Evolutionary conservation across 2,113 vertebrate species (phyloP), one percentile per base, ranked within the genome.

Genomic region (Columbina picui): DNA sequence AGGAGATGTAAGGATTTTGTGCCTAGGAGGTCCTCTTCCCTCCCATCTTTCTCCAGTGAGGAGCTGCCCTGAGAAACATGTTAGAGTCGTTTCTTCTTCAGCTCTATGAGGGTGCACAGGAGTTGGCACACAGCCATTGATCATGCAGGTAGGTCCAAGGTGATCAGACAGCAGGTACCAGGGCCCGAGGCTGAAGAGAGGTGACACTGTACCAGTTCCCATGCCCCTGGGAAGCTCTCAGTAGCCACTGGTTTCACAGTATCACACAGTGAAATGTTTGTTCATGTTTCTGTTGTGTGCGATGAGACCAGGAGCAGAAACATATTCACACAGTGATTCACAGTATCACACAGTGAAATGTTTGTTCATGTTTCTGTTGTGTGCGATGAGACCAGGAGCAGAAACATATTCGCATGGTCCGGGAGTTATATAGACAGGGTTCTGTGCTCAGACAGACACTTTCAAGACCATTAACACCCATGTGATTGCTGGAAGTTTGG

Each of bases 81-180:
- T 64, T 69, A 29, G 86, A 70, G 14, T 8, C 59, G 2, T 32
- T 65, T 69, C 34, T 55, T 25, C 19, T 47, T 45, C 25, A 52
- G 12, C 9, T 27, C 5, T 36, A 0, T 29, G 8, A 13, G 25
- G 22, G 23, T 1, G 1, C 9, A 19, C 14, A 56, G 22, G 32
- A 32, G 68, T 39, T 79, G 32, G 26, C 1, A 1, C n/a, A 12
- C 9, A 29, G 13, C 4, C 0, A 2, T 8, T 63, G 43, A 50
- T 5, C 17, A 9, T 7, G 9, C 2, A 2, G 27, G 8, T 15
- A 47, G 64, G 49, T n/a, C 8, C 7, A 60, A 21, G 15, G 23
- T 27, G 55, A 49, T 5, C 49, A 34, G 45, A 13, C 8, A 55
- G 41, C 36, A 49, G 49, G 15, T 23, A 25, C 69, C 16, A 39